Conservation (phyloP, 1,140 invertebrate genomes). For the Zaprionus davidi region DNA sequence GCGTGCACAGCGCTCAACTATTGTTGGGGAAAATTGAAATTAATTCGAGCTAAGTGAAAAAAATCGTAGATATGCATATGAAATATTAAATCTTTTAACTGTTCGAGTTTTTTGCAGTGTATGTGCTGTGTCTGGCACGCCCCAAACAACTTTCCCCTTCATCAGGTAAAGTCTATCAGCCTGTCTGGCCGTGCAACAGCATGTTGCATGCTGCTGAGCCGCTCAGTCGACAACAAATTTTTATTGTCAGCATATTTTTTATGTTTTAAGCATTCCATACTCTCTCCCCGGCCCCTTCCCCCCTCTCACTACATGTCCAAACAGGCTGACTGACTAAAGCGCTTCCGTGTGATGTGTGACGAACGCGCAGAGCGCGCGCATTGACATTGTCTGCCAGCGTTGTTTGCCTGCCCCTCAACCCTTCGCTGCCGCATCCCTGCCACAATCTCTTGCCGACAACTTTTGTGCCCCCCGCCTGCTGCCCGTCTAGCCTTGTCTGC, state of each 20-base stretch:
- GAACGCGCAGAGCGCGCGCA: constrained; percentile 65
- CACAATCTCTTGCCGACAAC: constrained; percentile 2
- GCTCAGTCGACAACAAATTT: constrained; percentile 72
- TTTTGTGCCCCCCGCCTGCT: neutral
- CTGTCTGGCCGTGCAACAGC: constrained; percentile 65
- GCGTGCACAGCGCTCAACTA: neutral
- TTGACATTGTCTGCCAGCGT: constrained; percentile 61
- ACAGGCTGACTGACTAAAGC: constrained; percentile 24
- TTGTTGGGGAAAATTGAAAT: constrained; percentile 5
- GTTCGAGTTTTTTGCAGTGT: constrained; percentile 4
- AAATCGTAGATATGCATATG: neutral
- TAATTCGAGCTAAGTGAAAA: constrained; percentile 2
- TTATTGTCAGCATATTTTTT: constrained; percentile 82
- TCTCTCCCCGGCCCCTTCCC: neutral
- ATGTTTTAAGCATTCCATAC: constrained; percentile 59
- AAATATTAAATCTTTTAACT: neutral
- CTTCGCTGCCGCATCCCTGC: neutral
- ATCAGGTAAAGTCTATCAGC: constrained; percentile 33
- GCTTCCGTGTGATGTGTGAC: constrained; percentile 55
- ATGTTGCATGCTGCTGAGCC: constrained; percentile 78
- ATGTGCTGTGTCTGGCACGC: constrained; percentile 23
- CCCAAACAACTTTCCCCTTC: constrained; percentile 34
- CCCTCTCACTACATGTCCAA: neutral
- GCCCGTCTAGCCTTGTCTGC: constrained; percentile 20
- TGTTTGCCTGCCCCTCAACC: constrained; percentile 11